Evolutionary conservation across 2,113 vertebrate genomes (phyloP).

Genomic region (Bagarius yarrelli): DNA sequence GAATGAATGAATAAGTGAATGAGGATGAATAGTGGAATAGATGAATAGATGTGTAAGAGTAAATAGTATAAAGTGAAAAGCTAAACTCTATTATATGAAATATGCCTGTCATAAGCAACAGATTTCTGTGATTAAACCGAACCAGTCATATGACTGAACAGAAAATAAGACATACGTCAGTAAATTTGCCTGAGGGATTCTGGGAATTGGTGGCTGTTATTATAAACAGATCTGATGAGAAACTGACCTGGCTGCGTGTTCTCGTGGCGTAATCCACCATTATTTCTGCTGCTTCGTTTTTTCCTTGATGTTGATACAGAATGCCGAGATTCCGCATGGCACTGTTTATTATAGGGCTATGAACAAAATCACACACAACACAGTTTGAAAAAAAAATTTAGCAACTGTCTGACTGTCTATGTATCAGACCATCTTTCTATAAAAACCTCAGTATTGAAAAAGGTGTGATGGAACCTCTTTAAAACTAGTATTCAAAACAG

Average conservation of each 20-base stretch:
- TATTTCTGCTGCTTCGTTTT: constrained; percentile 80
- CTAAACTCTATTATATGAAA: background rate
- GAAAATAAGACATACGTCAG: background rate
- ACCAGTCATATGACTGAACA: background rate
- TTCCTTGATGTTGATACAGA: constrained; percentile 80
- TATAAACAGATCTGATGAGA: background rate
- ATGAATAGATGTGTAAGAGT: too few relatives aligned
- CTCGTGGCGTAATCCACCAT: constrained; percentile 79
- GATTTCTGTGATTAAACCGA: background rate
- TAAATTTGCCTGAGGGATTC: background rate
- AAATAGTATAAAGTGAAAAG: background rate
- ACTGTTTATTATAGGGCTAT: constrained; percentile 67
- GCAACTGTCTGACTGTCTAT: too few relatives aligned
- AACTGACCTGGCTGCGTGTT: constrained; percentile 77
- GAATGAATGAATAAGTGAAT: background rate
- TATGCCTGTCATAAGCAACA: background rate
- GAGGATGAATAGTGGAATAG: too few relatives aligned
- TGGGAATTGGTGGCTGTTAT: background rate
- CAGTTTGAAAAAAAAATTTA: background rate
- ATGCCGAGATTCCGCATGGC: constrained; percentile 78
- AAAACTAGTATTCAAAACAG: too few relatives aligned
- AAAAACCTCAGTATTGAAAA: too few relatives aligned
- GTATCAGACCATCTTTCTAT: too few relatives aligned
- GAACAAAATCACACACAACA: constrained; percentile 23
- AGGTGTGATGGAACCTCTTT: too few relatives aligned